These are phyloP conservation scores for Bufo bufo DNA, from an alignment of 2,113 vertebrate species.

Conservation along the genomic window DNA sequence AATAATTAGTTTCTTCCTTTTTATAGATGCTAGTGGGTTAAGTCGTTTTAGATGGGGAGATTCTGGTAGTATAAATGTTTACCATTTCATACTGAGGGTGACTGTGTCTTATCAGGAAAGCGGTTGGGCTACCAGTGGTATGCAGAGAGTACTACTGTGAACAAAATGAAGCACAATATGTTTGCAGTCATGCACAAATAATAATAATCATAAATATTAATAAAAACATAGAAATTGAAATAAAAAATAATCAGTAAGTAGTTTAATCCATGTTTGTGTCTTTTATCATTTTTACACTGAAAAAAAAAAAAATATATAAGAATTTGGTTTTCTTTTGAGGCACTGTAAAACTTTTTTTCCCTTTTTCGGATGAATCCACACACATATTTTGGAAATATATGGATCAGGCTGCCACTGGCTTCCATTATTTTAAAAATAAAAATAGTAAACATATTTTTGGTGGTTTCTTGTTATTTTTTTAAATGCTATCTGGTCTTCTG, in stretches of 20 bases:
- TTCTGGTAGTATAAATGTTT: conserved; percentile 23
- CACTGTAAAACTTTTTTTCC: too few relatives aligned
- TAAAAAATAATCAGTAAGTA: not conserved
- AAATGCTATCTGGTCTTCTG: too few relatives aligned
- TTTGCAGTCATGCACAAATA: conserved; percentile 5
- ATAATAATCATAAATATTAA: not conserved
- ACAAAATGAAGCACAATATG: conserved; percentile 28
- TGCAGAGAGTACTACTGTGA: conserved; percentile 18
- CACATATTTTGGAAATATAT: too few relatives aligned
- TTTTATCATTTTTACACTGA: too few relatives aligned
- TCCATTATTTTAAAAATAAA: too few relatives aligned
- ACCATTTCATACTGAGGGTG: conserved; percentile 37
- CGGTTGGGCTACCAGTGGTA: conserved; percentile 18
- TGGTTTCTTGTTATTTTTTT: too few relatives aligned
- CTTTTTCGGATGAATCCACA: too few relatives aligned
- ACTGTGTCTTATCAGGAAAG: conserved; percentile 32
- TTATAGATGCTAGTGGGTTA: not conserved
- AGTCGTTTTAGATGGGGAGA: not conserved
- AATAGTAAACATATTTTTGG: too few relatives aligned
- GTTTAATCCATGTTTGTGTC: not conserved
- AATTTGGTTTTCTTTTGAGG: too few relatives aligned
- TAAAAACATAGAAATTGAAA: not conserved
- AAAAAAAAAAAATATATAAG: too few relatives aligned
- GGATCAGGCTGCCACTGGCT: too few relatives aligned
- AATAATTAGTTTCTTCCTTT: not conserved